A percentile compares a stretch with the other conserved stretches of the same genome.
Evolutionary conservation across 2,113 vertebrate species (phyloP).

Genomic region (Thamnophis sirtalis): DNA sequence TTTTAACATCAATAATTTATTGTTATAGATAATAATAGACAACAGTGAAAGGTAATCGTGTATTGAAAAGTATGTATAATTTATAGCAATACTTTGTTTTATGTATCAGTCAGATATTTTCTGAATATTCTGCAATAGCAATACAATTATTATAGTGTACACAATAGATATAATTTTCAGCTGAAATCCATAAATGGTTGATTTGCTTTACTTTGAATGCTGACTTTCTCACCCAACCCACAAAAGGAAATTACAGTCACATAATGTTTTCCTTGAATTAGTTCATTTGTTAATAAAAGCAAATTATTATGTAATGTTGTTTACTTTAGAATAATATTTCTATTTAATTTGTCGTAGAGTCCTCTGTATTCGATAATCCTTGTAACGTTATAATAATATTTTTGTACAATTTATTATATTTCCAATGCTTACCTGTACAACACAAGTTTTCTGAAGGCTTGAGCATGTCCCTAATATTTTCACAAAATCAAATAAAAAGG

Average conservation of each 20-base stretch:
- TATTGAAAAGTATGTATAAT: constrained; percentile 15
- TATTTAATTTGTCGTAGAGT: background rate
- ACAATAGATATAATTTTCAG: background rate
- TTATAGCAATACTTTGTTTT: constrained; percentile 9
- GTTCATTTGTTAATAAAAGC: constrained; percentile 4
- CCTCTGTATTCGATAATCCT: background rate
- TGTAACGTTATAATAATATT: constrained; percentile 10
- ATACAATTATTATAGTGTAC: constrained; percentile 22
- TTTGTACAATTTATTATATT: background rate
- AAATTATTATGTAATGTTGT: constrained; percentile 10
- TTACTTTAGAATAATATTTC: background rate
- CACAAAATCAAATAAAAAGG: background rate
- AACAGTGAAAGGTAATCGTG: background rate
- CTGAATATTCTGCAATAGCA: constrained; percentile 1
- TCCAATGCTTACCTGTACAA: background rate
- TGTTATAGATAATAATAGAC: constrained; percentile 2
- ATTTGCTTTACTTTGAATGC: background rate
- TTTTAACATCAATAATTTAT: background rate
- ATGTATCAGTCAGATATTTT: background rate
- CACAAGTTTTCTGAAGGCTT: background rate
- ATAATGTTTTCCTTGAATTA: background rate
- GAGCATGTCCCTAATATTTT: background rate
- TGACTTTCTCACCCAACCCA: constrained; percentile 6
- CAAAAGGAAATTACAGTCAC: background rate
- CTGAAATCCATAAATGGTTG: background rate